A percentile compares a stretch with the other conserved stretches of the same genome.
These are phyloP conservation scores for Capitulum mitella DNA, from an alignment of 2,888 invertebrate species.

Conservation along the genomic window DNA sequence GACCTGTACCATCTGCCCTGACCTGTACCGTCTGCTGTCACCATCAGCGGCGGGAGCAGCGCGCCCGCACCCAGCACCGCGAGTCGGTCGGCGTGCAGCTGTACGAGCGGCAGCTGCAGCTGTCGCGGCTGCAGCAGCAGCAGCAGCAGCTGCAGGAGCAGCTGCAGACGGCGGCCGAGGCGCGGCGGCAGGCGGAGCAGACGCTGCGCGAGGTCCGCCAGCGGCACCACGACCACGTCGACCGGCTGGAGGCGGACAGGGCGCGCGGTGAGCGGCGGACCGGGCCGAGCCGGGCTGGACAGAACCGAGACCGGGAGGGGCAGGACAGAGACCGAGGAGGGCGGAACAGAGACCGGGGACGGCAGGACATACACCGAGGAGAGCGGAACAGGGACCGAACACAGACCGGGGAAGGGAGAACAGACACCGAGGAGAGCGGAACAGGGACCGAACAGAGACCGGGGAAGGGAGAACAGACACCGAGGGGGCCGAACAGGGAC, in stretches of 20 bases:
- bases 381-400: too few relatives aligned
- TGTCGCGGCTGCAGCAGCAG: conserved; percentile 49
- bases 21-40: too few relatives aligned
- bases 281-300: background rate
- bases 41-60: conserved; percentile 46
- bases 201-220: conserved; percentile 48
- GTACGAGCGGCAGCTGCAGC: conserved; percentile 57
- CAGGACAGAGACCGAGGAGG: too few relatives aligned
- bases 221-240: conserved; percentile 42
- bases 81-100: conserved; percentile 54
- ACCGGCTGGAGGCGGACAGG: conserved; percentile 33
- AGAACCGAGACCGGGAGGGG: too few relatives aligned
- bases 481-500: too few relatives aligned
- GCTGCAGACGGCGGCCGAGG: conserved; percentile 48
- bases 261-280: background rate
- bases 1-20: too few relatives aligned
- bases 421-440: too few relatives aligned
- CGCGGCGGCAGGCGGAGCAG: conserved; percentile 51
- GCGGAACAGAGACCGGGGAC: too few relatives aligned
- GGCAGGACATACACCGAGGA: too few relatives aligned
- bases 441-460: too few relatives aligned
- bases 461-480: too few relatives aligned
- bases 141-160: conserved; percentile 54
- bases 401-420: too few relatives aligned
- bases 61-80: conserved; percentile 50